Evolutionary conservation across 2,888 invertebrate genomes (phyloP).

Genomic region (Deilephila porcellus): DNA sequence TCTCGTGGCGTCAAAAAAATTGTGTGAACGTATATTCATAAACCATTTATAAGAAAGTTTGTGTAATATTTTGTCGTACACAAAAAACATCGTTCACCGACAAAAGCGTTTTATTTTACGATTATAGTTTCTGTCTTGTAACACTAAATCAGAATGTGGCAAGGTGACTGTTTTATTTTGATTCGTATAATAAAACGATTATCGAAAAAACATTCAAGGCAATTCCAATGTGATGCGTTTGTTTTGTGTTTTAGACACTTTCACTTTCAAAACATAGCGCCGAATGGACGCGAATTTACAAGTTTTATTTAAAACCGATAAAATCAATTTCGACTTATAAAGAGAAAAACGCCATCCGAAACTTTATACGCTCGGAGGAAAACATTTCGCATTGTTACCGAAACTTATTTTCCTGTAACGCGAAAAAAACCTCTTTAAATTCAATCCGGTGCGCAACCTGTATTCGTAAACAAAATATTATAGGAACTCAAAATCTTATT

Average conservation of each 20-base stretch:
- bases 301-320: slow-evolving; percentile 26
- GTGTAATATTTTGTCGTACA: slow-evolving; percentile 40
- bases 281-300: neutral
- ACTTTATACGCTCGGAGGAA: slow-evolving; percentile 52
- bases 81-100: slow-evolving; percentile 43
- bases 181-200: slow-evolving; percentile 27
- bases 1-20: slow-evolving; percentile 58
- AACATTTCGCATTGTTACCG: slow-evolving; percentile 49
- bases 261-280: neutral
- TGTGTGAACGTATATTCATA: slow-evolving; percentile 51
- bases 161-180: slow-evolving; percentile 29
- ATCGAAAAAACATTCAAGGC: slow-evolving; percentile 5
- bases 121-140: slow-evolving; percentile 33
- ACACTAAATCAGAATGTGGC: slow-evolving; percentile 28
- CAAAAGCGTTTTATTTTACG: slow-evolving; percentile 38
- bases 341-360: slow-evolving; percentile 35
- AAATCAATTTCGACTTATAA: slow-evolving; percentile 23
- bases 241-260: slow-evolving; percentile 11
- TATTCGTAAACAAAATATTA: slow-evolving; percentile 62
- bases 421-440: slow-evolving; percentile 58
- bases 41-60: slow-evolving; percentile 35
- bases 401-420: slow-evolving; percentile 53
- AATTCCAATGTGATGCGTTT: slow-evolving; percentile 7
- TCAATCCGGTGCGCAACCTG: slow-evolving; percentile 59
- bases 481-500: slow-evolving; percentile 60